phyloP scores from a whole-genome alignment of 2,888 invertebrate species.

The Myopa testacea region DNA sequence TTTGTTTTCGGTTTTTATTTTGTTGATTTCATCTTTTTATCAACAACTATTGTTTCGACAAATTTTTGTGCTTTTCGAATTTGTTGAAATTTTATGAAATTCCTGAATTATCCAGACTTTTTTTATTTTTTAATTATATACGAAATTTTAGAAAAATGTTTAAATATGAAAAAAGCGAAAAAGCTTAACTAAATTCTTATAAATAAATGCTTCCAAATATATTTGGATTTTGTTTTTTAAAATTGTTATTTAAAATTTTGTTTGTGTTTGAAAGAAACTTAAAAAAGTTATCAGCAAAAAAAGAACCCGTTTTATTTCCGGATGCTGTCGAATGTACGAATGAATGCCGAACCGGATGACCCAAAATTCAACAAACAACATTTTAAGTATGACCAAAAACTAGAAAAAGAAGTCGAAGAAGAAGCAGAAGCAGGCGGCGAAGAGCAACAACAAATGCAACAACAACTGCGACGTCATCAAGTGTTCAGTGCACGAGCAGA shows the following conservation, averaged over 20 bases:
- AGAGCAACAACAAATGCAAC: not conserved
- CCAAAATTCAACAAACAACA: not conserved
- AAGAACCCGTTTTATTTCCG: slow-evolving; percentile 28
- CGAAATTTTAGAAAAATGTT: not conserved
- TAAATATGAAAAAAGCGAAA: not conserved
- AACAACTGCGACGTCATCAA: not conserved
- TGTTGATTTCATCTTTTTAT: too few relatives aligned
- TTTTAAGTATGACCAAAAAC: not conserved
- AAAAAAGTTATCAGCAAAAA: not conserved
- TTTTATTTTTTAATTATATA: not conserved
- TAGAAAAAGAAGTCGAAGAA: not conserved
- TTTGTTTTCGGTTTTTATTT: too few relatives aligned
- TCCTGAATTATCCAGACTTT: not conserved
- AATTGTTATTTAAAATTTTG: too few relatives aligned
- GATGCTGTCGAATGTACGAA: slow-evolving; percentile 22
- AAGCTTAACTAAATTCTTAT: not conserved
- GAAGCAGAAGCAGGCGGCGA: not conserved
- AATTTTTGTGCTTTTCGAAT: too few relatives aligned
- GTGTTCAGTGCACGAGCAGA: too few relatives aligned
- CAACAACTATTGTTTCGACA: too few relatives aligned
- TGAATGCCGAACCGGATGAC: not conserved
- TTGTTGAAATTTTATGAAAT: too few relatives aligned
- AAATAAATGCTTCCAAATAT: not conserved
- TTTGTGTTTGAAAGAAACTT: too few relatives aligned
- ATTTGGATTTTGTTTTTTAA: too few relatives aligned